These are phyloP conservation scores for Petaurus breviceps DNA, from an alignment of 2,113 vertebrate genomes.

Conservation along the genomic window DNA sequence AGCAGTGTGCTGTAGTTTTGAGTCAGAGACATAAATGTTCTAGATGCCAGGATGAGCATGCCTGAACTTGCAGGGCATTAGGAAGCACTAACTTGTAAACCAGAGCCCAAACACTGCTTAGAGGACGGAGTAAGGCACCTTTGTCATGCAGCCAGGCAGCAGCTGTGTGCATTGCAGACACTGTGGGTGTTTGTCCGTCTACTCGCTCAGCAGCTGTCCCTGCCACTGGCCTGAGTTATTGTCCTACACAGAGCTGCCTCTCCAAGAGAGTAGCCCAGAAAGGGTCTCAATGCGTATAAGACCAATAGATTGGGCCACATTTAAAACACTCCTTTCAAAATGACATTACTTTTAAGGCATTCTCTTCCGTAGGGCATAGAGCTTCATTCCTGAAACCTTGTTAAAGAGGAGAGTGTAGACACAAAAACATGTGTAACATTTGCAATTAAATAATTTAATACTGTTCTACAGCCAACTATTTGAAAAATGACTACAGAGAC, in stretches of 20 bases:
- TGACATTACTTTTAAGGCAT: fast-evolving
- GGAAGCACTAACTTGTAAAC: conserved; percentile 78
- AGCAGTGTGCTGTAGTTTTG: conserved; percentile 68
- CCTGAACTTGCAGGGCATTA: conserved; percentile 69
- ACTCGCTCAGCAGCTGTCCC: conserved; percentile 75
- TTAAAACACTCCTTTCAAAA: background rate
- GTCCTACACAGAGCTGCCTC: conserved; percentile 47
- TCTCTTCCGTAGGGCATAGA: background rate
- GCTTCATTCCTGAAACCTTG: background rate
- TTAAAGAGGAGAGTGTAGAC: background rate
- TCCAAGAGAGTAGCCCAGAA: conserved; percentile 7
- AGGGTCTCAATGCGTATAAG: conserved; percentile 31
- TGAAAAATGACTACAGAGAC: conserved; percentile 2
- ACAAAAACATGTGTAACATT: background rate
- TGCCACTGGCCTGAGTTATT: conserved; percentile 27
- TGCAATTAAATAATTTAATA: background rate
- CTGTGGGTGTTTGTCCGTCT: conserved; percentile 79
- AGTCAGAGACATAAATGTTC: conserved; percentile 77
- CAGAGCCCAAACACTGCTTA: conserved; percentile 31
- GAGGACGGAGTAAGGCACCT: conserved; percentile 76
- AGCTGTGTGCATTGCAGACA: conserved; percentile 82
- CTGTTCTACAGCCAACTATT: background rate
- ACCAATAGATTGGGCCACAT: background rate
- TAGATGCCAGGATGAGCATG: conserved; percentile 81
- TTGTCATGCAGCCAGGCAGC: conserved; percentile 79